Base-by-base conservation (phyloP, 1,140 invertebrate species). In the Lucilia cuprina region DNA sequence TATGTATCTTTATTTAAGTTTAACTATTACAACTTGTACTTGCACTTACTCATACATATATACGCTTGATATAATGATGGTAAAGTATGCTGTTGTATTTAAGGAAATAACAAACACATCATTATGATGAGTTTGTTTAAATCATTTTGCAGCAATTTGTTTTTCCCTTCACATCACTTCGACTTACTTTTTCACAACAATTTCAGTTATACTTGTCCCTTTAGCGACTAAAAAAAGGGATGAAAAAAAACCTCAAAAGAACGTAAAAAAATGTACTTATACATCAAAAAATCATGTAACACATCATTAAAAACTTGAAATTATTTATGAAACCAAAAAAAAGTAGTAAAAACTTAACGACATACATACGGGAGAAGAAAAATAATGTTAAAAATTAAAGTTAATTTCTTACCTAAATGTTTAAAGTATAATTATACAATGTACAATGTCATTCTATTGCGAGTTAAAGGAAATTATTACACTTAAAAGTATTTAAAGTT, bases 231-330 rank as follows among this genome's bases (percentile, higher is more conserved):
- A 30, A 30, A 30, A 30, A 30, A 30, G 3, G 1, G 25, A 30
- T 30, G 25, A 30, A 30, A 30, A 30, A 30, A 30, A 30, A 30
- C 25, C 25, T 30, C 25, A 30, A 30, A 1, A 30, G 25, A 70
- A 5, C 9, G 21, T 25, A 70, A 17, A 60, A 70, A 70, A 70
- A 70, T 55, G 10, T 55, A 41, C 41, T 55, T 12, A 13, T 55
- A 21, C 5, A 70, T 25, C n/a, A 70, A 70, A 70, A 70, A 70
- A 70, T 70, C n/a, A 70, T 70, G 19, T 70, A 70, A 70, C 65
- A 70, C 65, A 70, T 70, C 65, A 70, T 70, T 70, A 70, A 70
- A 70, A 70, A 70, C 65, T 70, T 70, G 65, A 70, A 70, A 21
- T 70, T 70, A 70, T 70, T 8, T 21, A 12, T 25, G 8, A 21